These are phyloP conservation scores for Gnatocerus cornutus DNA, from an alignment of 2,888 invertebrate genomes.

Conservation along the genomic window DNA sequence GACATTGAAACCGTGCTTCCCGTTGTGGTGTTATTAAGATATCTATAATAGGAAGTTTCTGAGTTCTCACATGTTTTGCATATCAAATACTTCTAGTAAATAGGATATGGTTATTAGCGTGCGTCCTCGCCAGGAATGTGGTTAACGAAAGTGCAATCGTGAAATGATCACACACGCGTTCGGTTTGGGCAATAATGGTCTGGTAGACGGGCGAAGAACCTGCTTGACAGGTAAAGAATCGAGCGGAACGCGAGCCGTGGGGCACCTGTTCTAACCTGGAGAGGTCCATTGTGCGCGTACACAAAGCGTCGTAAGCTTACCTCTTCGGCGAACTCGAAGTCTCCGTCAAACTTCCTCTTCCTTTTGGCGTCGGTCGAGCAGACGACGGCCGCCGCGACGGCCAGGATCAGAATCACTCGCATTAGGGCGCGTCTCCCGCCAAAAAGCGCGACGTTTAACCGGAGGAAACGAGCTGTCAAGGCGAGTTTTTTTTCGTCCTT, in stretches of 20 bases:
- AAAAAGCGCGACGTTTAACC: conserved; percentile 22
- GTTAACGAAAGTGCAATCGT: conserved; percentile 42
- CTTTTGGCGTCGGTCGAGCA: conserved; percentile 73
- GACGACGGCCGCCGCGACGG: conserved; percentile 69
- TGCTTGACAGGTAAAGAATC: conserved; percentile 61
- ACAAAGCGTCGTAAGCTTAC: conserved; percentile 69
- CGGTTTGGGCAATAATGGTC: conserved; percentile 52
- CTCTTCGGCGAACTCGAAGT: conserved; percentile 87
- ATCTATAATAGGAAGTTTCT: too few relatives aligned
- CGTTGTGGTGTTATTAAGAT: too few relatives aligned
- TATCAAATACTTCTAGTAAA: too few relatives aligned
- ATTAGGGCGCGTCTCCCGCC: conserved; percentile 58
- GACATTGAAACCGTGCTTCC: too few relatives aligned
- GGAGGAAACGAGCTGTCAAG: conserved; percentile 4
- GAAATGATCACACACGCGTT: conserved; percentile 45
- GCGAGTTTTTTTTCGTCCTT: conserved; percentile 25
- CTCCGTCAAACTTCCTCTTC: conserved; percentile 84
- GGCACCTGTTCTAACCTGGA: conserved; percentile 50
- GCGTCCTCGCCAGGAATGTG: conserved; percentile 39
- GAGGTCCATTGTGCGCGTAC: conserved; percentile 38
- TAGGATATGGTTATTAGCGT: conserved; percentile 5
- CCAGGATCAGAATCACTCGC: conserved; percentile 71
- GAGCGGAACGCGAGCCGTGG: conserved; percentile 50
- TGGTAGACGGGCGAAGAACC: conserved; percentile 55
- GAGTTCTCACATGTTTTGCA: too few relatives aligned